These are phyloP conservation scores for Daphoenositta chrysoptera DNA, from an alignment of 2,113 vertebrate genomes.

Conservation along the genomic window DNA sequence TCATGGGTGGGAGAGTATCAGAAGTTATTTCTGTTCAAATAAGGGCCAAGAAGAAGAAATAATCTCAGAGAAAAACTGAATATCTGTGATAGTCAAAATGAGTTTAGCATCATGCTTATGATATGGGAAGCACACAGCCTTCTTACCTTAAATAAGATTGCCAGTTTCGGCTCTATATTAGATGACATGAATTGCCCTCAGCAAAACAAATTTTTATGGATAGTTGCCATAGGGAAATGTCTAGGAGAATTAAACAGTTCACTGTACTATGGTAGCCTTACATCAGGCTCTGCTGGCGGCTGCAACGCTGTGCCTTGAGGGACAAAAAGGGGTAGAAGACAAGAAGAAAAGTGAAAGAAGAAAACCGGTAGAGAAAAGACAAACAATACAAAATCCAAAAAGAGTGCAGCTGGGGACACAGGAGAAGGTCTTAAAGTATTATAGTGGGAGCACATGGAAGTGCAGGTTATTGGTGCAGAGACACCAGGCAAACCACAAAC, in stretches of 20 bases:
- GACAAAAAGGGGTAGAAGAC: background rate
- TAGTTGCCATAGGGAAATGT: constrained; percentile 31
- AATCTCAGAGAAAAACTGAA: background rate
- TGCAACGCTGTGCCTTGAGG: background rate
- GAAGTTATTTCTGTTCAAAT: background rate
- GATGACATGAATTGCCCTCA: constrained; percentile 13
- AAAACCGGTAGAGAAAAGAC: background rate
- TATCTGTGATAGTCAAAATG: background rate
- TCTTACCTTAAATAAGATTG: constrained; percentile 20
- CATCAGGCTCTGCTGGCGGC: background rate
- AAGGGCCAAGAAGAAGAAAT: background rate
- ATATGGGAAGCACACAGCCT: background rate
- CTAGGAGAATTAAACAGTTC: constrained; percentile 29
- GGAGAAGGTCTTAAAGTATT: background rate
- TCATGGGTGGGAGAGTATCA: background rate
- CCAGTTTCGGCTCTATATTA: background rate
- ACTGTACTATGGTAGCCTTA: background rate
- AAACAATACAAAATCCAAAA: background rate
- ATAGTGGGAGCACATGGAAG: background rate
- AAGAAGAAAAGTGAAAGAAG: background rate
- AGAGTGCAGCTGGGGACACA: background rate
- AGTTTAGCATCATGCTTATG: background rate
- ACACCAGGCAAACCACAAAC: background rate
- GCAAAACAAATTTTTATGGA: constrained; percentile 24
- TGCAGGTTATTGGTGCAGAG: background rate